Percentiles rank a stretch among this genome's conserved stretches.
phyloP scores from a whole-genome alignment of 1,140 invertebrate species.

The Aphaenogaster rudis region DNA sequence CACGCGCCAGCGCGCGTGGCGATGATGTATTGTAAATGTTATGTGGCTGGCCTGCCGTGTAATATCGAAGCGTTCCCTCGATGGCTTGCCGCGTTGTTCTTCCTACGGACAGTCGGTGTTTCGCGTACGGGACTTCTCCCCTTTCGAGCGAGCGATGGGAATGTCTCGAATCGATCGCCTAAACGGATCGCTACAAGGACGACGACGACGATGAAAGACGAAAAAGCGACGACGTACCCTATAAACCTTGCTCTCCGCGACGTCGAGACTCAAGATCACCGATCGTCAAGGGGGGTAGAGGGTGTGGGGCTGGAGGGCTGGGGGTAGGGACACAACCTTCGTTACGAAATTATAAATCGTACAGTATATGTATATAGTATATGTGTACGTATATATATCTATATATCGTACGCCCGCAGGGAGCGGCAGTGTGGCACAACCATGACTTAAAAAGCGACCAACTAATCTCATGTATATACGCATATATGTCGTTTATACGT shows the following conservation, averaged over 20 bases:
- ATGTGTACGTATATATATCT: slow-evolving; percentile 75
- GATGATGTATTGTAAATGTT: slow-evolving; percentile 37
- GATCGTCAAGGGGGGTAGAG: slow-evolving; percentile 46
- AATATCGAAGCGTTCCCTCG: slow-evolving; percentile 49
- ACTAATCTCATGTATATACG: slow-evolving; percentile 74
- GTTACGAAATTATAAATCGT: slow-evolving; percentile 85
- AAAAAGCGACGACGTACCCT: slow-evolving; percentile 55
- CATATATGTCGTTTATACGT: slow-evolving; percentile 27
- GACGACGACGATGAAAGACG: slow-evolving; percentile 63
- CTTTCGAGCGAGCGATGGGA: slow-evolving; percentile 18
- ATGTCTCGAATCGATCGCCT: slow-evolving; percentile 26
- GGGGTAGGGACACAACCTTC: slow-evolving; percentile 83
- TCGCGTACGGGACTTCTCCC: slow-evolving; percentile 12
- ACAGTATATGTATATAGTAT: slow-evolving; percentile 72
- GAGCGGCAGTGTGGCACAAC: slow-evolving; percentile 82
- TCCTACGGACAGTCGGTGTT: slow-evolving; percentile 71
- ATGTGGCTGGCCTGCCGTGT: slow-evolving; percentile 53
- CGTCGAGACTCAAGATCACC: slow-evolving; percentile 74
- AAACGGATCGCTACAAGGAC: slow-evolving; percentile 36
- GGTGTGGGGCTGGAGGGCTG: background rate
- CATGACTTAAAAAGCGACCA: slow-evolving; percentile 82
- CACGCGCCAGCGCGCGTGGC: slow-evolving; percentile 69
- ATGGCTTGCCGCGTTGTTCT: slow-evolving; percentile 68
- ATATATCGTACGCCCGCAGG: slow-evolving; percentile 75
- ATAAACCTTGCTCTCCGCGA: slow-evolving; percentile 74